phyloP scores from a whole-genome alignment of 2,888 invertebrate genomes.

The Abrostola triplasia region DNA sequence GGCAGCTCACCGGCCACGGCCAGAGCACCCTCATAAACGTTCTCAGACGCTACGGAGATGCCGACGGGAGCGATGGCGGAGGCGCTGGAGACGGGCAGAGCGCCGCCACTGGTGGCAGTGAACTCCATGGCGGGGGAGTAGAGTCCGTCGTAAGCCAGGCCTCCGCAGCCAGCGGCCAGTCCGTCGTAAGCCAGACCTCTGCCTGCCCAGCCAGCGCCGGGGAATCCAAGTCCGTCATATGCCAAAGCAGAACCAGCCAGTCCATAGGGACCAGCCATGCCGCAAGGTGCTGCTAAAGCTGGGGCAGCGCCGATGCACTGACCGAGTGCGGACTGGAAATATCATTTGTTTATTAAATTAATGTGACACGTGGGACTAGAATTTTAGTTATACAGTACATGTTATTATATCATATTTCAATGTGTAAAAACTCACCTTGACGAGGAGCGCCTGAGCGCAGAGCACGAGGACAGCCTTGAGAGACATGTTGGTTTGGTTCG shows the following conservation, averaged over 20 bases:
- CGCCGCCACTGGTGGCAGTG: conserved; percentile 22
- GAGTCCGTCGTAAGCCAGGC: conserved; percentile 1
- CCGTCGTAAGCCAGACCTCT: conserved; percentile 19
- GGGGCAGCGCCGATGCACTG: conserved; percentile 38
- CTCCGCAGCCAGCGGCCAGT: conserved; percentile 5
- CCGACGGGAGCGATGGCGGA: conserved; percentile 64
- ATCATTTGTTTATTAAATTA: too few relatives aligned
- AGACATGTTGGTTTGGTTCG: conserved; percentile 29
- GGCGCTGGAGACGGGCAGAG: conserved; percentile 39
- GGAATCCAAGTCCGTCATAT: not conserved
- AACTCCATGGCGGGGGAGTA: conserved; percentile 7
- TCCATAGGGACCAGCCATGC: not conserved
- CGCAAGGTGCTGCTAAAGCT: conserved; percentile 6
- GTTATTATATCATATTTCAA: too few relatives aligned
- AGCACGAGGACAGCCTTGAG: conserved; percentile 31
- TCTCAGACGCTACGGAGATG: conserved; percentile 50
- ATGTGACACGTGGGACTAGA: too few relatives aligned
- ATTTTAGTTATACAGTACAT: too few relatives aligned
- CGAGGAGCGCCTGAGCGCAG: conserved; percentile 38
- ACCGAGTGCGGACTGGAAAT: conserved; percentile 42
- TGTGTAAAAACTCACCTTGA: too few relatives aligned
- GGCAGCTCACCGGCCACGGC: too few relatives aligned
- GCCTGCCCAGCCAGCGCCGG: conserved; percentile 17
- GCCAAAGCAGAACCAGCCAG: not conserved
- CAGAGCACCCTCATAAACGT: too few relatives aligned